Conservation (phyloP, 2,797 vertebrate species). For the Argyrosomus regius region DNA sequence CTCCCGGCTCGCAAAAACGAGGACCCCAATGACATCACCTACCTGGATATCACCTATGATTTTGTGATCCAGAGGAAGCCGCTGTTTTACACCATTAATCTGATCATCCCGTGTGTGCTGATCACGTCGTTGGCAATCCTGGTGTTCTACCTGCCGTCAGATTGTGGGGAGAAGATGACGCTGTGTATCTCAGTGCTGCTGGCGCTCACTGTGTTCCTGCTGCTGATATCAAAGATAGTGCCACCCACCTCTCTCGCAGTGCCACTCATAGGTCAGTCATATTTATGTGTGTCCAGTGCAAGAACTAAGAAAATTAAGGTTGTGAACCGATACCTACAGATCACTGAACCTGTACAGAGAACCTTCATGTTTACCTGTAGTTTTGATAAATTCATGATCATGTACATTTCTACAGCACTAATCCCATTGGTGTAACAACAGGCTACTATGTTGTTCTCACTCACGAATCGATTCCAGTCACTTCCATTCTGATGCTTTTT, state of each 20-base stretch:
- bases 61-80: slow-evolving; percentile 88
- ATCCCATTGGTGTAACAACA: neutral
- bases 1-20: slow-evolving; percentile 87
- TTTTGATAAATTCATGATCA: too few relatives aligned
- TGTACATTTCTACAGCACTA: too few relatives aligned
- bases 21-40: slow-evolving; percentile 84
- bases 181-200: slow-evolving; percentile 88
- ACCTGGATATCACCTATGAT: slow-evolving; percentile 88
- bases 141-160: slow-evolving; percentile 88
- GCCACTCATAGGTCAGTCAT: slow-evolving; percentile 85
- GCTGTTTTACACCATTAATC: slow-evolving; percentile 88
- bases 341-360: too few relatives aligned
- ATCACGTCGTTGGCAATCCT: slow-evolving; percentile 87
- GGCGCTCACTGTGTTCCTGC: slow-evolving; percentile 88
- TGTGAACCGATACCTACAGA: neutral
- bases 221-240: slow-evolving; percentile 89
- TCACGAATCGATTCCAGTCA: neutral
- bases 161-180: slow-evolving; percentile 88
- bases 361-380: too few relatives aligned
- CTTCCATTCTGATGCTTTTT: neutral
- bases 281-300: neutral
- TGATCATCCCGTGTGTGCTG: slow-evolving; percentile 87
- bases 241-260: slow-evolving; percentile 88
- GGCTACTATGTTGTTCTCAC: neutral
- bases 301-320: neutral